Evolutionary conservation across 2,113 vertebrate species (phyloP), one percentile per base, ranked within the genome.

Genomic region (Alethe diademata): DNA sequence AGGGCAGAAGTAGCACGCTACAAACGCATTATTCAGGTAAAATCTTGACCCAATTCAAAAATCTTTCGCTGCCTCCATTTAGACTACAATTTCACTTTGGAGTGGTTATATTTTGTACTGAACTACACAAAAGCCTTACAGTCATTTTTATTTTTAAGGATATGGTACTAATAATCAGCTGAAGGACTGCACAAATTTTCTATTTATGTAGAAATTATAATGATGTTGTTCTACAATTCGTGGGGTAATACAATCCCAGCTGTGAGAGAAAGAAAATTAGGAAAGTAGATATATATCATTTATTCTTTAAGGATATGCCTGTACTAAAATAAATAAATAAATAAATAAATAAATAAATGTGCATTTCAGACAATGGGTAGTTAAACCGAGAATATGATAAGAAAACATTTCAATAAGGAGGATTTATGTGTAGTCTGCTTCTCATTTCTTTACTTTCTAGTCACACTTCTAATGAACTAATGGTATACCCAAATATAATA

Each of bases 401-500:
- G n/a, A 78, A 25, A 86, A 38, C 11, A 10, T 48, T 80, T 90
- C 26, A 84, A 14, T 60, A 57, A 62, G 28, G 29, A 76, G 6
- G 19, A 47, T 58, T 90, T 87, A 72, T 86, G 17, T 53, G 10
- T n/a, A 57, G 33, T 66, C 51, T 71, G 35, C 24, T 12, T 92
- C 45, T 76, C 40, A 35, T 71, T 86, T 43, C 26, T 83, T 81
- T 85, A 10, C 29, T 76, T 92, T 64, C 72, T 71, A 76, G 75
- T 85, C 78, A 92, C 28, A 70, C 17, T 70, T 93, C n/a, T 90
- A 93, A 90, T 74, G 29, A 94, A 67, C 18, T 88, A 86, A 78
- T 47, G 19, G 5, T 56, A 71, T 35, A 61, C 8, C 8, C 60
- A 79, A 78, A 69, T 86, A 83, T 76, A 80, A 91, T 62, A 83